Evolutionary conservation across 37 sponge, comb jelly and placozoan genomes (phyloP).

Genomic region (Geodia barretti): DNA sequence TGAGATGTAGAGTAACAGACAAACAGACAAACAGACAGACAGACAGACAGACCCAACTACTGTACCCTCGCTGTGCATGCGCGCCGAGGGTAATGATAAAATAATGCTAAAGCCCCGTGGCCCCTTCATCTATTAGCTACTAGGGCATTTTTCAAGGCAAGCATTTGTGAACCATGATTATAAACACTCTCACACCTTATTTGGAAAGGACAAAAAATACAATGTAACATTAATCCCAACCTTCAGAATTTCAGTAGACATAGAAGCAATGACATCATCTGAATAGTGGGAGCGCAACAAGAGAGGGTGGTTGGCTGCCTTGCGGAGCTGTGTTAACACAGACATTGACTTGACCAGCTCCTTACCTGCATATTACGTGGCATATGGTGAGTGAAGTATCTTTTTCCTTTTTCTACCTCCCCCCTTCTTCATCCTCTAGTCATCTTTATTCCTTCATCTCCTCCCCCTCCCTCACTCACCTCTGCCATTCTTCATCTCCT

Average conservation of each 20-base stretch:
- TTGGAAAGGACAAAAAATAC: too few relatives aligned
- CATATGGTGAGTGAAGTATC: not conserved
- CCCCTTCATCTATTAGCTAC: too few relatives aligned
- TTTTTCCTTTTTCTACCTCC: not conserved
- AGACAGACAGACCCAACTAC: too few relatives aligned
- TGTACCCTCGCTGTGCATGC: too few relatives aligned
- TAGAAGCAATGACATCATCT: conserved; percentile 16
- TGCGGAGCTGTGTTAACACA: conserved; percentile 41
- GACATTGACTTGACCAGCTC: conserved; percentile 14
- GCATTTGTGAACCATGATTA: too few relatives aligned
- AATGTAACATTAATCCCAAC: too few relatives aligned
- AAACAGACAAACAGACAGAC: too few relatives aligned
- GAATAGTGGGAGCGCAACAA: conserved; percentile 34
- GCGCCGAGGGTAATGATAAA: too few relatives aligned
- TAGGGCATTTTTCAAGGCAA: too few relatives aligned
- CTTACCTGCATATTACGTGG: not conserved
- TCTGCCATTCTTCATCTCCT: not conserved
- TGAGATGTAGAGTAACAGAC: too few relatives aligned
- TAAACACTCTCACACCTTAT: too few relatives aligned
- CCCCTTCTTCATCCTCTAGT: not conserved
- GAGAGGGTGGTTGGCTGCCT: conserved; percentile 62
- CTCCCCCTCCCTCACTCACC: not conserved
- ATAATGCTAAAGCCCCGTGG: too few relatives aligned
- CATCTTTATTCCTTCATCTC: not conserved
- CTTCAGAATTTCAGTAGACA: conserved; percentile 49